phyloP scores from a whole-genome alignment of 2,113 vertebrate genomes.

The Pycnonotus jocosus region DNA sequence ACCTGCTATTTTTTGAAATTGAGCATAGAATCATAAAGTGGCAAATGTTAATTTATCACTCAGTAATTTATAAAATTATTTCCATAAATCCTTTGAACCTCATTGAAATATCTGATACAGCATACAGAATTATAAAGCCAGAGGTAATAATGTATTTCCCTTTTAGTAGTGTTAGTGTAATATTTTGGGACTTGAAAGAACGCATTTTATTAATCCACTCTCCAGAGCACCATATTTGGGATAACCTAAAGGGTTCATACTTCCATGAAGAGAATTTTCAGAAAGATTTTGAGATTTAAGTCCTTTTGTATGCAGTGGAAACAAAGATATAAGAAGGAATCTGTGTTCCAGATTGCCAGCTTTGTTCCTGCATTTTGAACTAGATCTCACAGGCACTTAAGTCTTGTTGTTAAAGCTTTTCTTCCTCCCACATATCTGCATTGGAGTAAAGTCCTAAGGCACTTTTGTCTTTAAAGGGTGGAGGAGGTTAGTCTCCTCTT shows the following conservation, averaged over 20 bases:
- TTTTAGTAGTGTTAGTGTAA: not conserved
- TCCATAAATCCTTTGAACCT: conserved; percentile 20
- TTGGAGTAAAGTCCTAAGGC: not conserved
- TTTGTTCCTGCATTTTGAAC: not conserved
- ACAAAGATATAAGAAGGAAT: not conserved
- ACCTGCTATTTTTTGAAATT: not conserved
- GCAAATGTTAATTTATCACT: not conserved
- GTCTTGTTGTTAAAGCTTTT: not conserved
- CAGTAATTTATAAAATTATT: conserved; percentile 7
- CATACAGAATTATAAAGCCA: not conserved
- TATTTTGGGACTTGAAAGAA: not conserved
- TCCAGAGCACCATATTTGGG: not conserved
- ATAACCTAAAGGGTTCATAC: not conserved
- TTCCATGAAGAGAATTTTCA: not conserved
- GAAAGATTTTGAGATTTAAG: not conserved
- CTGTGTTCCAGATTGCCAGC: not conserved
- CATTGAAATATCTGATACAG: not conserved
- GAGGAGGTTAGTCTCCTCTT: not conserved
- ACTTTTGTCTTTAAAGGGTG: not conserved
- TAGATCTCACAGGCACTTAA: not conserved
- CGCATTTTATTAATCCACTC: not conserved
- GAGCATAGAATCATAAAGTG: not conserved
- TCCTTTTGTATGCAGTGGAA: not conserved
- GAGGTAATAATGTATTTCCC: not conserved
- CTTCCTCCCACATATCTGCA: not conserved